Evolutionary conservation across 2,113 vertebrate species (phyloP).

Genomic region (Eclectus roratus): DNA sequence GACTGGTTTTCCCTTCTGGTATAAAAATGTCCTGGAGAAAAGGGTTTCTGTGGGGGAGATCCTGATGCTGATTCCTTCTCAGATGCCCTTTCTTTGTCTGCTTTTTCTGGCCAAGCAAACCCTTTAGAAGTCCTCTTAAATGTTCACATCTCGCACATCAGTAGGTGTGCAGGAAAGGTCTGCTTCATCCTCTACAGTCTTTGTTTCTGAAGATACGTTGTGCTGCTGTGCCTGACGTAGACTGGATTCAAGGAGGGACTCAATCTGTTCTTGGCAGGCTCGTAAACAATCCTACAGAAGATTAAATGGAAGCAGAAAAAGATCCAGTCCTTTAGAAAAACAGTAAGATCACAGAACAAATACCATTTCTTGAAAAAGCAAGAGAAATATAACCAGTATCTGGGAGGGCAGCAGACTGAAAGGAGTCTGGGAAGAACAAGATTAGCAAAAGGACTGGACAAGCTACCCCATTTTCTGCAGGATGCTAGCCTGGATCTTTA

Average conservation of each 20-base stretch:
- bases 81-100: conserved; percentile 51
- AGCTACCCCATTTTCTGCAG: background rate
- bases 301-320: conserved; percentile 2
- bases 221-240: conserved; percentile 93
- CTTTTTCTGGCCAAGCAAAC: conserved; percentile 56
- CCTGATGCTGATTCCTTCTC: conserved; percentile 62
- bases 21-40: conserved; percentile 66
- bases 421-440: background rate
- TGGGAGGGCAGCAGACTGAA: background rate
- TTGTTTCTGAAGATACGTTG: conserved; percentile 82
- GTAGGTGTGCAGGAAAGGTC: conserved; percentile 96
- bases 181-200: conserved; percentile 85
- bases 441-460: fast-evolving
- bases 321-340: conserved; percentile 47
- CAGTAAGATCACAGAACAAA: background rate
- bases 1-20: conserved; percentile 73
- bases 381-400: background rate
- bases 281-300: conserved; percentile 90
- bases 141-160: conserved; percentile 94
- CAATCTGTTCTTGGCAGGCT: conserved; percentile 98
- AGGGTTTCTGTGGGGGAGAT: conserved; percentile 53
- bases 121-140: conserved; percentile 78
- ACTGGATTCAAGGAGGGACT: conserved; percentile 93
- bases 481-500: background rate
- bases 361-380: background rate